phyloP scores from a whole-genome alignment of 2,797 vertebrate genomes.

The Steatocranus sp. region DNA sequence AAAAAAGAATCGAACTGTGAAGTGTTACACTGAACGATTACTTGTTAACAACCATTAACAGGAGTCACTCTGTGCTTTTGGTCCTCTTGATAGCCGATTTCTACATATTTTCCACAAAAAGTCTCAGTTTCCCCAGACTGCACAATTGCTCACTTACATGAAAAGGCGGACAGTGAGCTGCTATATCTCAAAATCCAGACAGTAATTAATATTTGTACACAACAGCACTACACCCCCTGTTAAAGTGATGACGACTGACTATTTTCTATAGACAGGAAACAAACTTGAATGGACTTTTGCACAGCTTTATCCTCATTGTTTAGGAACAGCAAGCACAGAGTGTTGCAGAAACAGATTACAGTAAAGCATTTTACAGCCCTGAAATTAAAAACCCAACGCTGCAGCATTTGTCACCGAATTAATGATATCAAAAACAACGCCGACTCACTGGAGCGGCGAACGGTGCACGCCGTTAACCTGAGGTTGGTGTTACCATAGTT shows the following conservation, averaged over 20 bases:
- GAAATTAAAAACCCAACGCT: neutral
- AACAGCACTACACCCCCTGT: neutral
- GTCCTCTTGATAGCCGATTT: neutral
- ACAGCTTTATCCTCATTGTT: neutral
- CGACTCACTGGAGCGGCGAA: neutral
- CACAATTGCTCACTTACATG: neutral
- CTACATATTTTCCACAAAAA: neutral
- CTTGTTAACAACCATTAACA: neutral
- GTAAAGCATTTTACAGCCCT: neutral
- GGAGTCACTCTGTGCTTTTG: neutral
- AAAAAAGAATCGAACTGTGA: neutral
- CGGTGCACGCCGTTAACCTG: neutral
- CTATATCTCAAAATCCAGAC: neutral
- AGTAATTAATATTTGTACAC: neutral
- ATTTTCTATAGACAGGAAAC: neutral
- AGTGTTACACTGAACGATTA: neutral
- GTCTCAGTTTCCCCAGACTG: neutral
- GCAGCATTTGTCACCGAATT: neutral
- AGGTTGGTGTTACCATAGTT: neutral
- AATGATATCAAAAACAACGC: neutral
- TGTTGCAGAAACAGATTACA: neutral
- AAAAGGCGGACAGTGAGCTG: neutral
- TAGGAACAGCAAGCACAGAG: neutral
- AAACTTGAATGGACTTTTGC: neutral
- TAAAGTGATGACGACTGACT: neutral